Evolutionary conservation across 2,113 vertebrate species (phyloP).

Genomic region (Procapra przewalskii): DNA sequence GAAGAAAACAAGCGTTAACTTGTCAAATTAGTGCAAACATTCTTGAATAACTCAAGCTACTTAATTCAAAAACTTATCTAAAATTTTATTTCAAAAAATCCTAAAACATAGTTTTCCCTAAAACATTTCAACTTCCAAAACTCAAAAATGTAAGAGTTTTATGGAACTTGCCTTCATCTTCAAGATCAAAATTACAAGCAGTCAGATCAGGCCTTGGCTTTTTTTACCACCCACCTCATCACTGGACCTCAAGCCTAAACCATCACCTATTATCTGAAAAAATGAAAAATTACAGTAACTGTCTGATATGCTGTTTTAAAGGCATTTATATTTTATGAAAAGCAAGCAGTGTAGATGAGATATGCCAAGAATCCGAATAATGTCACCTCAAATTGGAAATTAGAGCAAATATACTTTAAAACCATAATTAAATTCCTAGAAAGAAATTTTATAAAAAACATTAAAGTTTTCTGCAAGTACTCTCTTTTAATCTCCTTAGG

Average conservation of each 20-base stretch:
- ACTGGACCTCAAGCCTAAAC: constrained; percentile 19
- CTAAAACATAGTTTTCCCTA: constrained; percentile 4
- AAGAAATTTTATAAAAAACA: constrained; percentile 1
- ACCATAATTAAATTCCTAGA: neutral
- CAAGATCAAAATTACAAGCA: neutral
- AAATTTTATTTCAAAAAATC: constrained; percentile 20
- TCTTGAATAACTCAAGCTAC: constrained; percentile 1
- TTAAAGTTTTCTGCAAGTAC: neutral
- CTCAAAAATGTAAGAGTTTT: neutral
- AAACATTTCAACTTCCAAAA: constrained; percentile 1
- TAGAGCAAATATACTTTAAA: constrained; percentile 23
- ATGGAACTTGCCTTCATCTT: neutral
- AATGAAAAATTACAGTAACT: constrained; percentile 35
- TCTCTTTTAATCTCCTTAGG: neutral
- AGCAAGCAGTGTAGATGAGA: neutral
- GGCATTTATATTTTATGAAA: constrained; percentile 32
- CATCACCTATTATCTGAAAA: neutral
- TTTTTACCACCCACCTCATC: neutral
- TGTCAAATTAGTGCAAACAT: neutral
- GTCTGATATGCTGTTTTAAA: neutral
- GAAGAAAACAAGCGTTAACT: constrained; percentile 20
- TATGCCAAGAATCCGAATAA: constrained; percentile 25
- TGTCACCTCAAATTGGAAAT: neutral
- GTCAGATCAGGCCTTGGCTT: neutral
- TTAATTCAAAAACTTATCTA: neutral